These are phyloP conservation scores for Brenthis daphne DNA, from an alignment of 2,888 invertebrate genomes.

Conservation along the genomic window DNA sequence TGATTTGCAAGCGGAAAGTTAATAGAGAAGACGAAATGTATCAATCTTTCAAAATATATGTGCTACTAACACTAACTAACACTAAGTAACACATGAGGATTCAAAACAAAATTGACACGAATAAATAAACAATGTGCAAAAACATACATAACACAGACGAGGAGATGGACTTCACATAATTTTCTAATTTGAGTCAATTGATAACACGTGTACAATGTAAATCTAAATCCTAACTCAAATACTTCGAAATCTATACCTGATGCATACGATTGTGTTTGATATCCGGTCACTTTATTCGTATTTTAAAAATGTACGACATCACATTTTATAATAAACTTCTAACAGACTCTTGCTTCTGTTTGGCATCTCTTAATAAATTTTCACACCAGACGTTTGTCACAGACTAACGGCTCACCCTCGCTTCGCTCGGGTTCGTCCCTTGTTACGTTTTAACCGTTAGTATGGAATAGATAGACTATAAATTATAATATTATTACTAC, in stretches of 20 bases:
- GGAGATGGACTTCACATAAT: conserved; percentile 24
- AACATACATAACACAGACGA: neutral
- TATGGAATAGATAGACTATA: too few species aligned
- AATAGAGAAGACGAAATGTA: too few species aligned
- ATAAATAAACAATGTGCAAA: neutral
- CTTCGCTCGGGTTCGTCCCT: too few species aligned
- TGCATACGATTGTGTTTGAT: neutral
- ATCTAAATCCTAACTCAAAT: conserved; percentile 30
- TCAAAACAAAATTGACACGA: neutral
- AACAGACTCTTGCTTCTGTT: too few species aligned
- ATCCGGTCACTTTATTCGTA: neutral
- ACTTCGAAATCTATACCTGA: conserved; percentile 8
- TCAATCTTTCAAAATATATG: too few species aligned
- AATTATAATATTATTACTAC: too few species aligned
- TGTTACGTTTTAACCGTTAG: too few species aligned
- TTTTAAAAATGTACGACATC: neutral
- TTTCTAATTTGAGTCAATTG: conserved; percentile 35
- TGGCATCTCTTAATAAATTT: too few species aligned
- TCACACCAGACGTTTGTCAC: too few species aligned
- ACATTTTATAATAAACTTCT: neutral
- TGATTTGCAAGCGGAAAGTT: too few species aligned
- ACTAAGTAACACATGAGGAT: conserved; percentile 11
- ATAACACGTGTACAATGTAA: conserved; percentile 43
- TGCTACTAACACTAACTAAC: too few species aligned
- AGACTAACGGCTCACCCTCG: too few species aligned